Conservation (phyloP, 2,888 invertebrate species). For the Chesias legatella region DNA sequence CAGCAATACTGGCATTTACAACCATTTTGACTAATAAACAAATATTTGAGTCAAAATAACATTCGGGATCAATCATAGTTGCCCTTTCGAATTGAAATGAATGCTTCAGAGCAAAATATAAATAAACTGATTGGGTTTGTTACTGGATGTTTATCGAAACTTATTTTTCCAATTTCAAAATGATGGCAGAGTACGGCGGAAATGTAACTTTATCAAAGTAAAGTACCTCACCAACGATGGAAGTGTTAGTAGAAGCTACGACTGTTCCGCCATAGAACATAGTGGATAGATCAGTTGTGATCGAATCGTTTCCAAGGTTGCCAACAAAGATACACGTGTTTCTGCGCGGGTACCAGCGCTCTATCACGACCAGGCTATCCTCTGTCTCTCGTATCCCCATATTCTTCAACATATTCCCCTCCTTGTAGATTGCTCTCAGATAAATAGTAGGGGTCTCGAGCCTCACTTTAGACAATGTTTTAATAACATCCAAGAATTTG, state of each 20-base stretch:
- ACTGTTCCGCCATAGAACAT: slow-evolving; percentile 87
- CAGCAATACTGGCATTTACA: no score
- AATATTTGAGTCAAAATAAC: no score
- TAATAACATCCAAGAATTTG: slow-evolving; percentile 77
- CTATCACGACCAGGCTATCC: slow-evolving; percentile 84
- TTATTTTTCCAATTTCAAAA: slow-evolving; percentile 69
- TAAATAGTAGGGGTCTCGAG: slow-evolving; percentile 86
- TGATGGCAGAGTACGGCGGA: slow-evolving; percentile 63
- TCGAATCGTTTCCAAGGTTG: slow-evolving; percentile 83
- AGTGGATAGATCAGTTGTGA: slow-evolving; percentile 85
- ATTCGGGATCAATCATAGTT: no score
- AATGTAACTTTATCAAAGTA: slow-evolving; percentile 70
- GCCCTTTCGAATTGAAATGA: no score
- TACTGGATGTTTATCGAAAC: no score
- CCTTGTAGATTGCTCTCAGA: slow-evolving; percentile 84
- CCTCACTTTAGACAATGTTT: slow-evolving; percentile 81
- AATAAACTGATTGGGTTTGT: no score
- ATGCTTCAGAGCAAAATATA: no score
- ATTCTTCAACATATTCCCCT: slow-evolving; percentile 82
- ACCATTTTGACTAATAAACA: no score
- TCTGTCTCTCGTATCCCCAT: slow-evolving; percentile 84
- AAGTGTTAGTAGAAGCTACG: slow-evolving; percentile 60
- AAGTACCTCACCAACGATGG: slow-evolving; percentile 57
- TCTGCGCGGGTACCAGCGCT: slow-evolving; percentile 89
- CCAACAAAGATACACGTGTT: slow-evolving; percentile 88